Evolutionary conservation across 64 coral and sea anemone species (phyloP).

Genomic region (Platygyra sinensis): DNA sequence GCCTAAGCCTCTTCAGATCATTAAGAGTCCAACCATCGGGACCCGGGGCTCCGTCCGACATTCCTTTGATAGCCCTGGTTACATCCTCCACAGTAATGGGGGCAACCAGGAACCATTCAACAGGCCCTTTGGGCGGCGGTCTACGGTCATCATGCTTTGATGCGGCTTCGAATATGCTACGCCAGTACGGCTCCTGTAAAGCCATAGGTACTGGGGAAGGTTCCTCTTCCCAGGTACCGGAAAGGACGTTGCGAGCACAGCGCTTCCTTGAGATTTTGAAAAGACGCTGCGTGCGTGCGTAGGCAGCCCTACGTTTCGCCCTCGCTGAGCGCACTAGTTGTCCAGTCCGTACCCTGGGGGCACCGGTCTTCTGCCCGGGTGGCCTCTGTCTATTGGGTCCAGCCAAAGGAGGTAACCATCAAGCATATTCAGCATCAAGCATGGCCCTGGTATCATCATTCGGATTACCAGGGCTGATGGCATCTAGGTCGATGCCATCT

Average conservation of each 20-base stretch:
- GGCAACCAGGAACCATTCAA: background rate
- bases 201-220: background rate
- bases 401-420: too few relatives aligned
- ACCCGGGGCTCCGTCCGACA: background rate
- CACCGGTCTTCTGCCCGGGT: too few relatives aligned
- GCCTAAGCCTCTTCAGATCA: background rate
- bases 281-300: background rate
- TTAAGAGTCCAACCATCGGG: background rate
- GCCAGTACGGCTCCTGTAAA: background rate
- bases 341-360: too few relatives aligned
- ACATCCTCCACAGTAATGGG: background rate
- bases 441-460: too few relatives aligned
- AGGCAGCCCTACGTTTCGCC: background rate
- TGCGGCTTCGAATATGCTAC: background rate
- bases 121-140: background rate
- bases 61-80: background rate
- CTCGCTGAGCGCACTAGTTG: background rate
- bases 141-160: background rate
- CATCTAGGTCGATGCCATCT: too few relatives aligned
- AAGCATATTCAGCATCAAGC: too few relatives aligned
- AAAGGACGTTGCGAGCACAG: background rate
- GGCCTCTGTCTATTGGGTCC: too few relatives aligned
- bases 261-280: background rate
- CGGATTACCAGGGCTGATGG: too few relatives aligned
- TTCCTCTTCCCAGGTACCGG: too few relatives aligned